Evolutionary conservation across 2,888 invertebrate genomes (phyloP), one percentile per base, ranked within the genome.

Genomic region (Cryptus armator): DNA sequence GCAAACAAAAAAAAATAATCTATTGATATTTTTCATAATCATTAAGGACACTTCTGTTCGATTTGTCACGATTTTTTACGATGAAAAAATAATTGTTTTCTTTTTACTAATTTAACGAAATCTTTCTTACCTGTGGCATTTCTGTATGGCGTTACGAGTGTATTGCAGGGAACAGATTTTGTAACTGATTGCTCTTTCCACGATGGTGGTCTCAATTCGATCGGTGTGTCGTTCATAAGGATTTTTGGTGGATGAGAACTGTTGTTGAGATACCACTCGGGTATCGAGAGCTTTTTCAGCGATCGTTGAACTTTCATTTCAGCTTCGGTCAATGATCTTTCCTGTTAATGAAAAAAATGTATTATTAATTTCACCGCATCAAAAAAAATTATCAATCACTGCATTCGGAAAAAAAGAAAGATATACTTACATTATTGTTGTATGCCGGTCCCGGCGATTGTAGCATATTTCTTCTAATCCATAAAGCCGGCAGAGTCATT

Each of bases 181-280:
- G 77, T 81, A 9, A 64, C 59, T 14, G 66, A 6, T 14, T 70
- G 37, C 3, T 75, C 74, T 64, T 86, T 92, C 92, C 92, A 91
- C 0, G 86, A 64, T 0, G 91, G 43, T 19, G 88, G 86, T 7
- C 92, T 89, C 24, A 14, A 83, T 14, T 91, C 91, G 43, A 90
- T 82, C 7, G 91, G 90, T 0, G 75, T 86, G 7, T 59, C 29
- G 14, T 90, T 89, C 44, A 71, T 87, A 3, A 91, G 78, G 48
- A 90, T 89, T 71, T 89, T 91, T n/a, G 88, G 88, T 1, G 90
- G 85, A 59, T 77, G 87, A 6, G 89, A 87, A 7, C 84, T 87
- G 59, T 89, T 90, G 53, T 90, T 89, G 24, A 89, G 51, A 48
- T 90, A 90, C 91, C 92, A 92, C 6, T 90, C 90, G 0, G 92